Evolutionary conservation across 2,888 invertebrate genomes (phyloP).

Genomic region (Drosophila ezoana): DNA sequence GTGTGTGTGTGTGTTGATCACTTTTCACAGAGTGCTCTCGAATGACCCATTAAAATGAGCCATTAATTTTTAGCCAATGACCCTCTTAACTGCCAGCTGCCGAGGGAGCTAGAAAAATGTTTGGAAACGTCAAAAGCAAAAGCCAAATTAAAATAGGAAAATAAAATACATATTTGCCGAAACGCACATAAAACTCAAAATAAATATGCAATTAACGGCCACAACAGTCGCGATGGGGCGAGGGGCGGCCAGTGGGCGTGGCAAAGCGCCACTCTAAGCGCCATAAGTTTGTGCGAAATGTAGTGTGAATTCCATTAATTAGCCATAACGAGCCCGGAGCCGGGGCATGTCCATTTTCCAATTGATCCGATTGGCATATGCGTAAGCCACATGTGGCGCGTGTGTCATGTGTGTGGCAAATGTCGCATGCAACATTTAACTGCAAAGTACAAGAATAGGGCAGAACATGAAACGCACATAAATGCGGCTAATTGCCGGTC

Average conservation of each 20-base stretch:
- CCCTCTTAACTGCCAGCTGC: conserved; percentile 54
- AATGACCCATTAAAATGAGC: conserved; percentile 74
- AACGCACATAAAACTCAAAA: conserved; percentile 62
- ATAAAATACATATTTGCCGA: conserved; percentile 29
- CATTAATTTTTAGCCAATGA: conserved; percentile 74
- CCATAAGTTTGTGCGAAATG: conserved; percentile 64
- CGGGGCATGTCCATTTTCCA: conserved; percentile 21
- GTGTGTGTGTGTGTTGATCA: conserved; percentile 44
- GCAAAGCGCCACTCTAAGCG: conserved; percentile 12
- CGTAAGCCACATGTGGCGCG: conserved; percentile 68
- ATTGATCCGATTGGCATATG: conserved; percentile 65
- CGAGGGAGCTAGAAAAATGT: conserved; percentile 21
- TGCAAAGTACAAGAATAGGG: conserved; percentile 46
- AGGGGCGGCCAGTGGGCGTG: conserved; percentile 2
- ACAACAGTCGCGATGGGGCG: conserved; percentile 12
- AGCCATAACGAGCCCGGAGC: conserved; percentile 61
- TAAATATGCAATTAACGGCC: conserved; percentile 72
- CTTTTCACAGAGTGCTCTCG: conserved; percentile 67
- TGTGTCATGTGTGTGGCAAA: conserved; percentile 67
- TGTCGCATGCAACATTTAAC: conserved; percentile 80
- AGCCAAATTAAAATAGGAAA: conserved; percentile 50
- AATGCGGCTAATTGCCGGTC: conserved; percentile 68
- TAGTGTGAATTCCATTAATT: conserved; percentile 79
- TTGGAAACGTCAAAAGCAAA: conserved; percentile 21
- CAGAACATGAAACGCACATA: conserved; percentile 53